These are phyloP conservation scores for Nysson spinosus DNA, from an alignment of 2,888 invertebrate species.

Conservation along the genomic window DNA sequence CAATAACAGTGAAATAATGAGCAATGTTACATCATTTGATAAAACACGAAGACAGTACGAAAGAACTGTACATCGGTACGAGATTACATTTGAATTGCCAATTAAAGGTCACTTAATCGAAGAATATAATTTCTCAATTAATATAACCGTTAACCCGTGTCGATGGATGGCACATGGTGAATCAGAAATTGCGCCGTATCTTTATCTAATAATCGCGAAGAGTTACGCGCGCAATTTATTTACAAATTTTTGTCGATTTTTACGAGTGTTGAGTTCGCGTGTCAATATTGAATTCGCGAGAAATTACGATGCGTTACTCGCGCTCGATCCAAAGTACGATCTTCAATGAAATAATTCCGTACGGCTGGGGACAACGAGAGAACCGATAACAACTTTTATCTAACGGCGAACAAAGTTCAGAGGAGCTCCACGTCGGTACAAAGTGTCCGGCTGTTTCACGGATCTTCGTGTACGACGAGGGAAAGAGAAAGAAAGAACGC, in stretches of 20 bases:
- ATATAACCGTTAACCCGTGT: no score
- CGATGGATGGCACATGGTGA: no score
- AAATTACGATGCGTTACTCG: background rate
- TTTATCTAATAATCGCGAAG: no score
- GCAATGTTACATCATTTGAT: slow-evolving; percentile 3
- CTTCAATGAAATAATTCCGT: slow-evolving; percentile 28
- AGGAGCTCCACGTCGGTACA: slow-evolving; percentile 31
- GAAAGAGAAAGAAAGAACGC: slow-evolving; percentile 11
- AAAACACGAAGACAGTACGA: background rate
- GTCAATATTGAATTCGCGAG: background rate
- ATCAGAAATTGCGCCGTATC: no score
- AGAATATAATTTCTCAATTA: no score
- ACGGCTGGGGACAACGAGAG: background rate
- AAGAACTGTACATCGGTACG: background rate
- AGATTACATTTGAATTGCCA: no score
- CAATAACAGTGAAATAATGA: background rate
- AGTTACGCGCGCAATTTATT: background rate
- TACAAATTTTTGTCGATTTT: background rate
- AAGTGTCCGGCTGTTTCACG: slow-evolving; percentile 21
- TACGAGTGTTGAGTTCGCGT: background rate
- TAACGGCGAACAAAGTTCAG: slow-evolving; percentile 54
- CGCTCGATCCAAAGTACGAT: no score
- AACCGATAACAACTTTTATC: slow-evolving; percentile 56
- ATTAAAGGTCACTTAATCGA: no score
- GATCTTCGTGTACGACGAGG: slow-evolving; percentile 21